These are phyloP conservation scores for Pachyuromys duprasi DNA, from an alignment of 2,797 vertebrate genomes.

Conservation along the genomic window DNA sequence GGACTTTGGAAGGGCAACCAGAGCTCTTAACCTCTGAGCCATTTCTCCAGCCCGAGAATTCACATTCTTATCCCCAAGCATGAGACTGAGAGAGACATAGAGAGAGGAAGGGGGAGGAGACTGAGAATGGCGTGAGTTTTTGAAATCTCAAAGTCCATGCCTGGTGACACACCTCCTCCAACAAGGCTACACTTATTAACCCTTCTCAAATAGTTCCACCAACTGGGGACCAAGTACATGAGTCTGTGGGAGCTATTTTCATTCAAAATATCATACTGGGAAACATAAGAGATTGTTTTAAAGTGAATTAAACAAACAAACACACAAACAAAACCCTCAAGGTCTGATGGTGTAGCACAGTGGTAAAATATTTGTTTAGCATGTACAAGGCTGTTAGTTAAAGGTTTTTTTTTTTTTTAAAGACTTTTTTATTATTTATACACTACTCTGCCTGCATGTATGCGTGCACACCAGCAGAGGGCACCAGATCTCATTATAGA, in stretches of 20 bases:
- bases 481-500: too few species aligned
- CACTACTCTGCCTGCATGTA: too few species aligned
- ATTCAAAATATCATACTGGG: too few species aligned
- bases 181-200: background rate
- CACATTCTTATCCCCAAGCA: background rate
- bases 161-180: background rate
- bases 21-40: too few species aligned
- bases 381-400: background rate
- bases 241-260: background rate
- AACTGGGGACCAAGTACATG: background rate
- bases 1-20: too few species aligned
- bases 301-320: background rate
- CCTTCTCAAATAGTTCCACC: background rate
- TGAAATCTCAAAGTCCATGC: background rate
- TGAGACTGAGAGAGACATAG: too few species aligned
- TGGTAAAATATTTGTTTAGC: background rate
- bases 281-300: background rate
- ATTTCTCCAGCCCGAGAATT: background rate
- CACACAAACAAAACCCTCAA: background rate
- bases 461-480: too few species aligned
- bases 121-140: background rate
- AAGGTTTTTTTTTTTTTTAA: background rate
- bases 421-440: background rate
- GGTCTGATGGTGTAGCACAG: background rate
- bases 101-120: background rate